Conservation (phyloP, 2,113 vertebrate species). For the Tylochromis polylepis region DNA sequence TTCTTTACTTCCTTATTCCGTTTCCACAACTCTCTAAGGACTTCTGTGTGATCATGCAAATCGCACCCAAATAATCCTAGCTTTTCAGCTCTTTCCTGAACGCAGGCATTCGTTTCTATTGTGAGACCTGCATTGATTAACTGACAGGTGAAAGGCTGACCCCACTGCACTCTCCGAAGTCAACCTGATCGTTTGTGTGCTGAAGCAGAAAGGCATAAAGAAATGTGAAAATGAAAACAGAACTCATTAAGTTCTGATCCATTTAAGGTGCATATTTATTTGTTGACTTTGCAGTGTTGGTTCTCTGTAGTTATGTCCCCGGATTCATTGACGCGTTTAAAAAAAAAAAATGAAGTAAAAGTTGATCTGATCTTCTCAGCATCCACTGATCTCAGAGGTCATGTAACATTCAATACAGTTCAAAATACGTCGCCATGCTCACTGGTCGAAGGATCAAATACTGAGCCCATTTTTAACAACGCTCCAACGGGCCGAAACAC, state of each 20-base stretch:
- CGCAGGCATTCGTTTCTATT: rapidly evolving
- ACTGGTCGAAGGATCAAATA: background rate
- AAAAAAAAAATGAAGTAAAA: background rate
- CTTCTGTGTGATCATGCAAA: background rate
- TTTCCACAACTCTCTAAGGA: background rate
- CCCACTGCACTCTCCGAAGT: background rate
- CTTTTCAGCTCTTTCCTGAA: rapidly evolving
- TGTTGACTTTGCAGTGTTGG: background rate
- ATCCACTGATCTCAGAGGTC: background rate
- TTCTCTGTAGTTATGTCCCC: rapidly evolving
- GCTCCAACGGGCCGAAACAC: background rate
- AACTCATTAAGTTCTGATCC: rapidly evolving
- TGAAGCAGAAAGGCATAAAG: rapidly evolving
- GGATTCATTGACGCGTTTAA: background rate
- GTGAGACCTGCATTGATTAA: background rate
- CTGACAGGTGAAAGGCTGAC: background rate
- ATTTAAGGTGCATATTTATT: background rate
- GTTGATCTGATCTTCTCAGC: background rate
- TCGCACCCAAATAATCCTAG: rapidly evolving
- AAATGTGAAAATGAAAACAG: background rate
- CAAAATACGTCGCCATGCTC: background rate
- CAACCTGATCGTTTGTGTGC: background rate
- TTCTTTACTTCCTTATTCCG: background rate
- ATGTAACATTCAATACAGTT: background rate
- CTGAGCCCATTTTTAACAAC: background rate